Conservation (phyloP, 2,113 vertebrate genomes). For the Vulpes lagopus region DNA sequence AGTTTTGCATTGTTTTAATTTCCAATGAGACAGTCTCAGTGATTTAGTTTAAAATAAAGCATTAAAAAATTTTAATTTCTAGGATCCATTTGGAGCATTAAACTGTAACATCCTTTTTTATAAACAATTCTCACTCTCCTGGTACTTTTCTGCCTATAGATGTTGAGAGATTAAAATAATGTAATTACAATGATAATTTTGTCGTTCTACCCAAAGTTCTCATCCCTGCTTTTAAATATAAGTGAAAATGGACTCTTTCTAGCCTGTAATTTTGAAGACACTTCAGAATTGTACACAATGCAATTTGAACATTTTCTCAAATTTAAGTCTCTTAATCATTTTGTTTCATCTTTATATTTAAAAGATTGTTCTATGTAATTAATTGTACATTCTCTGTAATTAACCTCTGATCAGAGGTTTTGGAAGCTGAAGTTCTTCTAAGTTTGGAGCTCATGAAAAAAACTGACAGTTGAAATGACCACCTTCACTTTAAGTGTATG, state of each 20-base stretch:
- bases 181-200: neutral
- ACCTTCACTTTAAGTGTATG: constrained; percentile 20
- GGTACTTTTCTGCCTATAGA: neutral
- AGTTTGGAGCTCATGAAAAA: constrained; percentile 12
- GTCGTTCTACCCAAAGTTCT: neutral
- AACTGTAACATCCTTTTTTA: neutral
- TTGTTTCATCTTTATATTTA: constrained; percentile 43
- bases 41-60: constrained; percentile 26
- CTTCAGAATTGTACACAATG: neutral
- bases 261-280: neutral
- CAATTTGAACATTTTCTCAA: neutral
- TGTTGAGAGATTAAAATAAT: neutral
- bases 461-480: neutral
- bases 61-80: constrained; percentile 32
- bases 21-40: neutral
- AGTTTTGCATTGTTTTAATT: constrained; percentile 18
- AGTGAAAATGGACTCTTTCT: neutral
- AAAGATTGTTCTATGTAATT: constrained; percentile 27
- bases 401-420: neutral
- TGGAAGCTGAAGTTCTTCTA: neutral
- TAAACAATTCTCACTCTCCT: neutral
- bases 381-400: neutral
- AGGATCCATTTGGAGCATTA: neutral
- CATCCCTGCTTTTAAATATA: neutral
- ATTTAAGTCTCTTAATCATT: constrained; percentile 23